phyloP scores from a whole-genome alignment of 2,888 invertebrate species.

The Nephrotoma flavescens region DNA sequence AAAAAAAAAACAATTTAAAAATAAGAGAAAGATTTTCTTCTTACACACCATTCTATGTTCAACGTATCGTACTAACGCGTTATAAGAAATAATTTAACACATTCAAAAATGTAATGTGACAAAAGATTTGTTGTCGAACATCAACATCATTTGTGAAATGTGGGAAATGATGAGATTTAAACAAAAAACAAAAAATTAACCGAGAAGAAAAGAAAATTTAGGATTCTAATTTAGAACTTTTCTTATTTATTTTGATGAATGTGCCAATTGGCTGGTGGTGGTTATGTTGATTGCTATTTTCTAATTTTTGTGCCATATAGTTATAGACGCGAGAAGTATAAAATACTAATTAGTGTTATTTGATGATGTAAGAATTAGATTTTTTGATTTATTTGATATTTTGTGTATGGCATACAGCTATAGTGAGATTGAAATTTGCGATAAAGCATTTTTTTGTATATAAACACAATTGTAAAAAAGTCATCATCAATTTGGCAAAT shows the following conservation, averaged over 20 bases:
- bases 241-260: not conserved
- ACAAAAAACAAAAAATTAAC: not conserved
- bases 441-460: not conserved
- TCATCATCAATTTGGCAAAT: not conserved
- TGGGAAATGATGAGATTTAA: not conserved
- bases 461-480: not conserved
- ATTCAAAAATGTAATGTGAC: not conserved
- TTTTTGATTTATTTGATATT: not conserved
- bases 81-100: not conserved
- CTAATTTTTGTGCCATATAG: not conserved
- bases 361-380: not conserved
- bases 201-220: not conserved
- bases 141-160: not conserved
- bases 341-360: not conserved
- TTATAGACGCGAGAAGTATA: not conserved
- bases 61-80: not conserved
- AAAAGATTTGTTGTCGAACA: not conserved
- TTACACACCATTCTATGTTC: not conserved
- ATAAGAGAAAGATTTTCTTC: not conserved
- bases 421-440: not conserved
- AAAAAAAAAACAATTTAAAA: not conserved
- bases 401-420: not conserved
- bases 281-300: not conserved
- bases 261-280: not conserved
- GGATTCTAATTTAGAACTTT: not conserved